Base-by-base conservation (phyloP, 2,888 invertebrate genomes). In the Melolontha melolontha region DNA sequence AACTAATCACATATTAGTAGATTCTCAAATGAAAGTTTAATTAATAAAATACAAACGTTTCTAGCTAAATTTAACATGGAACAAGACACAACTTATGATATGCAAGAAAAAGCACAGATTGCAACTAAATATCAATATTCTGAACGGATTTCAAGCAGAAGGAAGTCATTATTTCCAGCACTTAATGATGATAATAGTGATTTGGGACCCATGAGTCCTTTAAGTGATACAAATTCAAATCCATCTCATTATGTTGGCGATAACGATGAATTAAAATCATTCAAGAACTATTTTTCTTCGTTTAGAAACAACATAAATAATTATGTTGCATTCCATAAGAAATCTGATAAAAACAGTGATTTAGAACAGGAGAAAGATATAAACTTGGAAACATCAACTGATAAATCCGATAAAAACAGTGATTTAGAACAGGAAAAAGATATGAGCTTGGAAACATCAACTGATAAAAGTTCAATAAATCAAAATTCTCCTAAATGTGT, bases 111-210 rank as follows among this genome's bases (percentile, higher is more conserved):
- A 34, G 6, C 34, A 14, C 59, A 71, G 41, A 41, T 68, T 69
- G 64, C 65, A 73, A 17, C 34, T 22, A 66, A 44, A 49, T 69
- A 69, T 17, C 59, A 66, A 51, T 85, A 86, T 71, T 89, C 90
- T 1, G 87, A 89, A 1, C 86, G 86, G 75, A 84, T 89, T 79
- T 85, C 87, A 0, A 89, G 89, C 72, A 85, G 90, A 29, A 87
- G 90, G 72, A 87, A 88, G 72, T 83, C 91, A 71, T 90, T 91
- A 76, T 86, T 86, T 17, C 72, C 76, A 2, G 49, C 72, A n/a
- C 72, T 73, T 51, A 71, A 72, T 14, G 75, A 74, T 22, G 77
- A 77, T 10, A 87, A 87, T 71, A 86, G 85, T 52, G 88, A 87
- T 75, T 80, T 88, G 68, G 88, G 88, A 63, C 87, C 86, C 77